Conservation (phyloP, 2,113 vertebrate species). For the Ranitomeya variabilis region DNA sequence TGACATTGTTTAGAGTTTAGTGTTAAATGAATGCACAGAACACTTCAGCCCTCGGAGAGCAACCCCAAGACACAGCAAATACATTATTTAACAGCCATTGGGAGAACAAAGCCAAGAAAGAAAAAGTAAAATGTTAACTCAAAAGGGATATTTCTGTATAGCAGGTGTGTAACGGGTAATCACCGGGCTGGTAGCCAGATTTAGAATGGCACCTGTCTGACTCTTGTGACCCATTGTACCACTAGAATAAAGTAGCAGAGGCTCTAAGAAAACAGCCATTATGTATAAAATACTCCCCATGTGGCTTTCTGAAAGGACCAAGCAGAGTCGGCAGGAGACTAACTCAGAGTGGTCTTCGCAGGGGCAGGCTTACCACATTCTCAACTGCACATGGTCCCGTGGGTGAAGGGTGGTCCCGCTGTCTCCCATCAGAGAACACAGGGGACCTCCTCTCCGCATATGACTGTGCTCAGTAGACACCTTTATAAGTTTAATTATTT, state of each 20-base stretch:
- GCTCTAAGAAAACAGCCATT: not conserved
- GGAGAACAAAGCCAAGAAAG: not conserved
- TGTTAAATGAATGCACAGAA: slow-evolving; percentile 32
- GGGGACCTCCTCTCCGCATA: too few relatives aligned
- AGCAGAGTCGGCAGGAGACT: not conserved
- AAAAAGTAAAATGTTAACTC: not conserved
- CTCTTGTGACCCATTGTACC: not conserved
- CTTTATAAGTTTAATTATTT: too few relatives aligned
- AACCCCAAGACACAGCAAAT: slow-evolving; percentile 6
- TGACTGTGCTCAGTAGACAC: too few relatives aligned
- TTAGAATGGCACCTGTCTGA: not conserved
- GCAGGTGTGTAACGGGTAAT: not conserved
- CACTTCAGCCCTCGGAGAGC: slow-evolving; percentile 7
- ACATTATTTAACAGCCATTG: slow-evolving; percentile 13
- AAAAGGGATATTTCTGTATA: not conserved
- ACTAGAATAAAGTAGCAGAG: not conserved
- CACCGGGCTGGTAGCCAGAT: not conserved
- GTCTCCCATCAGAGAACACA: too few relatives aligned
- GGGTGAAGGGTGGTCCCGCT: too few relatives aligned
- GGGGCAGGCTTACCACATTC: too few relatives aligned
- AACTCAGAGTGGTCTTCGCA: not conserved
- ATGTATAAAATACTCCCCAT: not conserved
- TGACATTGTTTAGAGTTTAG: slow-evolving; percentile 37
- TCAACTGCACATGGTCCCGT: too few relatives aligned
- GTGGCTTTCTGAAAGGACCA: not conserved